Evolutionary conservation across 2,888 invertebrate genomes (phyloP).

Genomic region (Polydrusus cervinus): DNA sequence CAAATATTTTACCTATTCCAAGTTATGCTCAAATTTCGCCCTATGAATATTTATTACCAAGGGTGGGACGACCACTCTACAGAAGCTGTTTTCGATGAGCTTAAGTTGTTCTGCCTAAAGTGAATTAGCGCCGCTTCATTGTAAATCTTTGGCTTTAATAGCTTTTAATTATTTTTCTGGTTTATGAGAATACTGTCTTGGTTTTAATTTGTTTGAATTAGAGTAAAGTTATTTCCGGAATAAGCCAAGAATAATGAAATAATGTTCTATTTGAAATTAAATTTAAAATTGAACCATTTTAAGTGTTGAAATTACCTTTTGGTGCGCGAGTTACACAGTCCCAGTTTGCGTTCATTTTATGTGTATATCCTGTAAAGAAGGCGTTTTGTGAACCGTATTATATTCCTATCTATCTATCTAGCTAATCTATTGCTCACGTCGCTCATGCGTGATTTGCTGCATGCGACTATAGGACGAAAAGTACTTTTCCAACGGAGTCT

Average conservation of each 20-base stretch:
- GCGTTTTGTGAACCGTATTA: no score
- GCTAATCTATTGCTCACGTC: no score
- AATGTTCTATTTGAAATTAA: neutral
- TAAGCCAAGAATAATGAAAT: neutral
- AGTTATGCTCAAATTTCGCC: slow-evolving; percentile 55
- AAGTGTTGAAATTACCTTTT: no score
- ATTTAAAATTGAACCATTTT: no score
- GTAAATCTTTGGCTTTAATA: slow-evolving; percentile 16
- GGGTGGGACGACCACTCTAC: slow-evolving; percentile 58
- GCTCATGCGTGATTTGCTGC: no score
- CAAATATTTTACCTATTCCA: slow-evolving; percentile 23
- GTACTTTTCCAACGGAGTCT: no score
- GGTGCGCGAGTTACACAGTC: no score
- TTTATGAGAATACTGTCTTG: neutral
- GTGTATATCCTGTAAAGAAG: no score
- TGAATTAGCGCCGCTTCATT: slow-evolving; percentile 21
- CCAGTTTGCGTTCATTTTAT: no score
- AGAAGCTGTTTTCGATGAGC: slow-evolving; percentile 62
- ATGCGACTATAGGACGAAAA: no score
- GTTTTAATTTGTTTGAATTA: neutral
- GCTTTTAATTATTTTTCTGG: slow-evolving; percentile 20
- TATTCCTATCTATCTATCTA: no score
- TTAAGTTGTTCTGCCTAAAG: slow-evolving; percentile 58
- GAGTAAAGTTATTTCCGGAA: neutral
- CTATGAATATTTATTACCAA: slow-evolving; percentile 62